Percentiles rank a stretch among this genome's conserved stretches.
These are phyloP conservation scores for Callaeas wilsoni DNA, from an alignment of 2,113 vertebrate species.

Conservation along the genomic window DNA sequence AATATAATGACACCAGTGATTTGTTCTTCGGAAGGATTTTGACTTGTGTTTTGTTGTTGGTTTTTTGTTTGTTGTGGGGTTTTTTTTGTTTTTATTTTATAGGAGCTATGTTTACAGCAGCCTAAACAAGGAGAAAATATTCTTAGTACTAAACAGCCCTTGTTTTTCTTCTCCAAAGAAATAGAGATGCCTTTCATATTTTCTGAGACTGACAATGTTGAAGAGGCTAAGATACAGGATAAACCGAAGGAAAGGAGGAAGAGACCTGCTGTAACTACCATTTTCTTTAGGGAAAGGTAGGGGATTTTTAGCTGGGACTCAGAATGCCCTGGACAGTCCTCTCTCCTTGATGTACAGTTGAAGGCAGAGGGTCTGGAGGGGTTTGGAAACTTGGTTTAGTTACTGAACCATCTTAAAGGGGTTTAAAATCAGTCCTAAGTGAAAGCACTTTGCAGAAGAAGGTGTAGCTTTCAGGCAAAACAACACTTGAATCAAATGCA, in stretches of 20 bases:
- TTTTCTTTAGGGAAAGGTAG: neutral
- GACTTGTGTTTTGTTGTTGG: neutral
- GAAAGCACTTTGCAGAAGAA: conserved; percentile 7
- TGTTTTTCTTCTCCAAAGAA: neutral
- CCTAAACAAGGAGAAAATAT: neutral
- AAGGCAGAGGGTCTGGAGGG: neutral
- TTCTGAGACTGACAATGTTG: neutral
- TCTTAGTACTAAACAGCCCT: neutral
- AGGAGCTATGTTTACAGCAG: neutral
- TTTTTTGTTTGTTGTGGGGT: neutral
- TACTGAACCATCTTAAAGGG: neutral
- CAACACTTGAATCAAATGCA: conserved; percentile 1
- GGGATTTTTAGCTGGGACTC: neutral
- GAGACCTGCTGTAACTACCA: neutral
- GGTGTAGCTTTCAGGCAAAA: conserved; percentile 21
- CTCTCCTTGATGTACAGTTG: neutral
- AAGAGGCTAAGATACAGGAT: neutral
- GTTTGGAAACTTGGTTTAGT: neutral
- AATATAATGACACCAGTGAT: neutral
- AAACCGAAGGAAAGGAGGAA: neutral
- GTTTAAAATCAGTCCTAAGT: neutral
- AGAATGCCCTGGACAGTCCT: neutral
- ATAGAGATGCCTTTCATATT: neutral
- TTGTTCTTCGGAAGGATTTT: neutral
- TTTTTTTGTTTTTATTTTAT: neutral